These are phyloP conservation scores for Zaprionus ghesquierei DNA, from an alignment of 1,140 invertebrate species.

Conservation along the genomic window DNA sequence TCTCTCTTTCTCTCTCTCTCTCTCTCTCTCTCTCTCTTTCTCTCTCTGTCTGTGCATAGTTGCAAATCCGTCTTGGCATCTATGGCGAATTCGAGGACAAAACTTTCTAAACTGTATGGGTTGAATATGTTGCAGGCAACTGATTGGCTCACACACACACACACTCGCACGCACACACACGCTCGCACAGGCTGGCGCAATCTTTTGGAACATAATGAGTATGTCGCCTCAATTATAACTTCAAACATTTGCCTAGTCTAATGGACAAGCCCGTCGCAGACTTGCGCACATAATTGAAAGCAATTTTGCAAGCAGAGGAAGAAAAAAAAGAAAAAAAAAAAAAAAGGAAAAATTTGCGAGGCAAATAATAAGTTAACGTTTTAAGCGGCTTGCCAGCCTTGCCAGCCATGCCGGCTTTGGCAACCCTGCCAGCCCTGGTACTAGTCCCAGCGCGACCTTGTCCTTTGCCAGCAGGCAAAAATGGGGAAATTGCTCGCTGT, in stretches of 20 bases:
- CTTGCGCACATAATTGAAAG: constrained; percentile 61
- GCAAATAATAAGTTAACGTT: constrained; percentile 72
- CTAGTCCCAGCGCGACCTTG: constrained; percentile 45
- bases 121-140: neutral
- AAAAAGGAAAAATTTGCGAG: constrained; percentile 9
- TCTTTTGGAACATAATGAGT: constrained; percentile 23
- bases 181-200: neutral
- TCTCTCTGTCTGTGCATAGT: neutral
- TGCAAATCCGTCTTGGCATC: neutral
- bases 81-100: neutral
- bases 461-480: constrained; percentile 24
- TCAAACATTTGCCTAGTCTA: constrained; percentile 58
- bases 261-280: constrained; percentile 32
- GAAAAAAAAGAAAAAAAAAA: neutral
- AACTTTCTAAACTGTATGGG: neutral
- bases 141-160: neutral
- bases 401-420: too few relatives aligned
- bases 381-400: constrained; percentile 66
- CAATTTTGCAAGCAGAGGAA: constrained; percentile 37
- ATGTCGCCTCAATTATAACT: constrained; percentile 47
- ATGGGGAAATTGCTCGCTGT: constrained; percentile 46
- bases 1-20: too few relatives aligned
- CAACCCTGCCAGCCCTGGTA: neutral
- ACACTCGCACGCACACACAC: neutral
- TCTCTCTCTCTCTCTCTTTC: too few relatives aligned